Percentiles rank a stretch among this genome's conserved stretches.
These are phyloP conservation scores for Chiloscyllium punctatum DNA, from an alignment of 2,797 vertebrate species.

Conservation along the genomic window DNA sequence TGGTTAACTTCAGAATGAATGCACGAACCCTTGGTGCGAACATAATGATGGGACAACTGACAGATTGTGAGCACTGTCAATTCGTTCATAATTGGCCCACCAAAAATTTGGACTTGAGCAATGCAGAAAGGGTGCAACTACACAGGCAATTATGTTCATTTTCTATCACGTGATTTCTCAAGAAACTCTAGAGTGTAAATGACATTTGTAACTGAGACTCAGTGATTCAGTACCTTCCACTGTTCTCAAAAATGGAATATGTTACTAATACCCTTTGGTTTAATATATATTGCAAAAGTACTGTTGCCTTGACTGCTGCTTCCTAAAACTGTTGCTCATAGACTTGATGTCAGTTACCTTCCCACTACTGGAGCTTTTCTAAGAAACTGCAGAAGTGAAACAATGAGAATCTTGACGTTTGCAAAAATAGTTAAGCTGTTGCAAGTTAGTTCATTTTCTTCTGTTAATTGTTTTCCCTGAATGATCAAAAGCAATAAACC, in stretches of 20 bases:
- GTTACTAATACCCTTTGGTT: background rate
- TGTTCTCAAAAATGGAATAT: background rate
- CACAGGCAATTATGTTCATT: background rate
- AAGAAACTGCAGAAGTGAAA: slow-evolving; percentile 31
- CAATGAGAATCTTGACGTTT: background rate
- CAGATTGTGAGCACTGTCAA: background rate
- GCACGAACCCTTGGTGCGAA: background rate
- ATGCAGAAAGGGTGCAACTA: background rate
- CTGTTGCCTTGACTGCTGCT: background rate
- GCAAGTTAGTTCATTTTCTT: background rate
- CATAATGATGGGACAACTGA: background rate
- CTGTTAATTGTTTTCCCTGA: background rate
- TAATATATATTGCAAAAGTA: background rate
- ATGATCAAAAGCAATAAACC: background rate
- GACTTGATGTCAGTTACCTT: slow-evolving; percentile 15
- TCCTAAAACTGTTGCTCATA: slow-evolving; percentile 1
- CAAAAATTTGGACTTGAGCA: background rate
- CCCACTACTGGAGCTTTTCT: background rate
- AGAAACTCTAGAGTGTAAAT: background rate
- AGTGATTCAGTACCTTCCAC: background rate
- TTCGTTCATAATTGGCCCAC: background rate
- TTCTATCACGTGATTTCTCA: background rate
- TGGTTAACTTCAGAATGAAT: background rate
- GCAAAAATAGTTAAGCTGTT: background rate
- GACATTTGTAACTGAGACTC: background rate